Conservation (phyloP, 2,888 invertebrate genomes). For the Harpagoxenus sublaevis region DNA sequence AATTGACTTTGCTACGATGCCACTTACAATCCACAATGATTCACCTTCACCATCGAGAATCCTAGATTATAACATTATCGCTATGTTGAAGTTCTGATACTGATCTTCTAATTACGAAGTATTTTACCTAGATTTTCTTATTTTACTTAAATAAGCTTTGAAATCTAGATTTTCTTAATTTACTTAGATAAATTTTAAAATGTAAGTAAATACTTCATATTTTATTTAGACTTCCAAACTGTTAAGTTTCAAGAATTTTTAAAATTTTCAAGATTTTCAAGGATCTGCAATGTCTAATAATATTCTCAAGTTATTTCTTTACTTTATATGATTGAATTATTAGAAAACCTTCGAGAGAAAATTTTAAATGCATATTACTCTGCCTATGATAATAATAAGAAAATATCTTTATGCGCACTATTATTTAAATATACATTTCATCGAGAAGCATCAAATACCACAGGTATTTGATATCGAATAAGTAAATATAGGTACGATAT, state of each 20-base stretch:
- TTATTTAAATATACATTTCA: slow-evolving; percentile 12
- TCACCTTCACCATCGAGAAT: not conserved
- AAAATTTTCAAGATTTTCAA: not conserved
- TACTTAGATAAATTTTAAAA: too few relatives aligned
- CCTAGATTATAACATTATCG: not conserved
- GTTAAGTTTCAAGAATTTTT: too few relatives aligned
- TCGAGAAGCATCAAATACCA: not conserved
- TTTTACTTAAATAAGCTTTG: too few relatives aligned
- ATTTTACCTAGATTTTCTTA: not conserved
- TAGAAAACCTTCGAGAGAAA: not conserved
- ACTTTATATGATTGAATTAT: not conserved
- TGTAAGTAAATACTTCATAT: too few relatives aligned
- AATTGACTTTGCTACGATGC: slow-evolving; percentile 40
- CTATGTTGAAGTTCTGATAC: not conserved
- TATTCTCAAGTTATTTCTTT: not conserved
- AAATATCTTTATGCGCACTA: not conserved
- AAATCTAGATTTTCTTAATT: too few relatives aligned
- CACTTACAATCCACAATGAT: slow-evolving; percentile 8
- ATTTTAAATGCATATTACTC: not conserved
- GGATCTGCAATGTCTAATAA: not conserved
- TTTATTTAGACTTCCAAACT: too few relatives aligned
- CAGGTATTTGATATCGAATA: slow-evolving; percentile 5
- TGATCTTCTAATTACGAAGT: not conserved
- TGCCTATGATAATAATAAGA: not conserved
- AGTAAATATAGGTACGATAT: slow-evolving; percentile 18